Conservation (phyloP, 2,888 invertebrate species). For the Anodontia alba region DNA sequence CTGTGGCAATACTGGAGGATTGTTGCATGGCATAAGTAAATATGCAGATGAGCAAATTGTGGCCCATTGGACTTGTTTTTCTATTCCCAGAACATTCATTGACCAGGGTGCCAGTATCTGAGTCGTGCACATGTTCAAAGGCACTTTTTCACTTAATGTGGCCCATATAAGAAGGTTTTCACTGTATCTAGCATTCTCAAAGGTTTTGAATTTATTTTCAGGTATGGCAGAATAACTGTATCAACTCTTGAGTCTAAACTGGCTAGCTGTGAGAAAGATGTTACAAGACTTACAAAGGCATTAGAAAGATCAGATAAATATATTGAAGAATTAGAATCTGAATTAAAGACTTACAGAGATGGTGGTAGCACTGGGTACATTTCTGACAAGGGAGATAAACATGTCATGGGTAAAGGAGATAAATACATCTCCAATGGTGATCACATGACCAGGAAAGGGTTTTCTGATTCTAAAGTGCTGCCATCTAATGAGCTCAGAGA, state of each 20-base stretch:
- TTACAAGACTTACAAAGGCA: conserved; percentile 79
- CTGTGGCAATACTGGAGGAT: no score
- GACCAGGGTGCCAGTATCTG: no score
- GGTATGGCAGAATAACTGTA: conserved; percentile 82
- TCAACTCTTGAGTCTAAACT: conserved; percentile 81
- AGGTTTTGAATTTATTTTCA: conserved; percentile 62
- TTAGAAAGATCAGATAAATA: conserved; percentile 81
- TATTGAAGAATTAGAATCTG: conserved; percentile 79
- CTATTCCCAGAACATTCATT: no score
- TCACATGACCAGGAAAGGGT: conserved; percentile 32
- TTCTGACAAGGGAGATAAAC: conserved; percentile 21
- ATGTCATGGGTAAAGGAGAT: conserved; percentile 32
- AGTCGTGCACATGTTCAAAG: no score
- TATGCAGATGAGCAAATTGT: no score
- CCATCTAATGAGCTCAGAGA: conserved; percentile 40
- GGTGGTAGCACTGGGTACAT: conserved; percentile 4
- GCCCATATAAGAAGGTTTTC: no score
- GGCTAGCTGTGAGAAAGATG: conserved; percentile 79
- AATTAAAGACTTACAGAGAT: conserved; percentile 57
- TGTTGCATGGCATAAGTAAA: no score
- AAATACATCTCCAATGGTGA: conserved; percentile 54
- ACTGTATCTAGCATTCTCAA: no score
- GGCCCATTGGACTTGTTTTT: no score
- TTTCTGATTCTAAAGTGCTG: conserved; percentile 50
- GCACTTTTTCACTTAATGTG: no score